Evolutionary conservation across 2,797 vertebrate species (phyloP).

Genomic region (Galagoides demidoff): DNA sequence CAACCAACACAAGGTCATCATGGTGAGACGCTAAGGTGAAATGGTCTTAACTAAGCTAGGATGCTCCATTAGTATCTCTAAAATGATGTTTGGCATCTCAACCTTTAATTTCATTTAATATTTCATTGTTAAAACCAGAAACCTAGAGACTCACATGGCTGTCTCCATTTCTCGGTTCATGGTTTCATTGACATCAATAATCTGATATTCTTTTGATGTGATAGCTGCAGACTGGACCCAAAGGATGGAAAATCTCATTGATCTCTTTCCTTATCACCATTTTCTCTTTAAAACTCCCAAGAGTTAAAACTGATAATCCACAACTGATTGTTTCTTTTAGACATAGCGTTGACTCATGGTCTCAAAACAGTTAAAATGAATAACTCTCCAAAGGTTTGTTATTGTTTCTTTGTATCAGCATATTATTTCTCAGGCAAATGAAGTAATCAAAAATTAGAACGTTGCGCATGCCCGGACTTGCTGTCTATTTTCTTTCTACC

Average conservation of each 20-base stretch:
- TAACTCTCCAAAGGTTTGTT: neutral
- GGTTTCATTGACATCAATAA: neutral
- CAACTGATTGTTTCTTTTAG: neutral
- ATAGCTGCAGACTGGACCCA: neutral
- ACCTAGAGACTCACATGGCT: neutral
- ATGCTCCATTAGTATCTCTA: neutral
- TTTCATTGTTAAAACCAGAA: neutral
- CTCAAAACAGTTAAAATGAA: conserved; percentile 31
- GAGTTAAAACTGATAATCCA: conserved; percentile 9
- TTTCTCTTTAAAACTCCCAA: neutral
- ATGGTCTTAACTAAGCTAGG: neutral
- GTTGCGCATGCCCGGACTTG: neutral
- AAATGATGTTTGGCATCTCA: neutral
- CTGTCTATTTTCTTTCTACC: neutral
- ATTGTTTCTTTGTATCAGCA: neutral
- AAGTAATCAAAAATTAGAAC: neutral
- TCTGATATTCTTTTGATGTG: neutral
- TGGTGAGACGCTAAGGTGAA: neutral
- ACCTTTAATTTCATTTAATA: neutral
- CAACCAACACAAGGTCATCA: neutral
- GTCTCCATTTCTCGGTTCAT: neutral
- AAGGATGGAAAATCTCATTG: neutral
- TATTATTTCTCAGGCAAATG: conserved; percentile 41
- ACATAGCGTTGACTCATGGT: neutral
- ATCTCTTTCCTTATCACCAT: neutral